Evolutionary conservation across 2,888 invertebrate genomes (phyloP), one percentile per base, ranked within the genome.

Genomic region (Dynastes tityus): DNA sequence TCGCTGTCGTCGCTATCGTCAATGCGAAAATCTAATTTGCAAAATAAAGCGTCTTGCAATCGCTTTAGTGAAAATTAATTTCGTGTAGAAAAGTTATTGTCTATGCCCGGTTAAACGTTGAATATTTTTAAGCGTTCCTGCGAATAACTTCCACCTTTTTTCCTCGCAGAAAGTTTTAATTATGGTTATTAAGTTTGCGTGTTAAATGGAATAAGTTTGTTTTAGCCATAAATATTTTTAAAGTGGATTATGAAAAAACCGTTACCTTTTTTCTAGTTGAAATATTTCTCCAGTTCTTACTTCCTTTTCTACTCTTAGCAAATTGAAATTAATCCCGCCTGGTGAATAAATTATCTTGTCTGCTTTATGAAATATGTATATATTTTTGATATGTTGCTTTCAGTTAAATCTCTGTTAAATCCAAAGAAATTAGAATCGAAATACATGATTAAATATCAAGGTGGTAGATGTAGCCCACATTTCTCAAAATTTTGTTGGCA

Each of bases 201-300:
- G 85, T 85, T 86, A 85, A 85, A 85, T 85, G 85, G 84, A 85
- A 85, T 84, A 85, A 86, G 85, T 86, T 85, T 85, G 82, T 83
- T 83, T 83, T 80, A 83, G 80, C 79, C 83, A 81, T 84, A 85
- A 85, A 85, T 85, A 85, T 82, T 81, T 83, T 83, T 79, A 74
- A 74, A 74, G 71, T 65, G 76, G 76, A 76, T 76, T 76, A 76
- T 76, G 65, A 76, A 76, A 65, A 67, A 76, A 65, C 73, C 73
- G 73, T 74, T 74, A 74, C 73, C 73, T 74, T 74, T 49, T 61
- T 63, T 45, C 9, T 11, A 45, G 61, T 74, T 61, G 61, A 63
- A 74, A 45, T 71, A 63, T 45, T 74, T 45, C n/a, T 3, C 49
- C 4, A 27, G 29, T 61, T 74, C 61, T 13, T 58, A 45, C 37